phyloP scores from a whole-genome alignment of 2,797 vertebrate genomes.

The Coluber constrictor region DNA sequence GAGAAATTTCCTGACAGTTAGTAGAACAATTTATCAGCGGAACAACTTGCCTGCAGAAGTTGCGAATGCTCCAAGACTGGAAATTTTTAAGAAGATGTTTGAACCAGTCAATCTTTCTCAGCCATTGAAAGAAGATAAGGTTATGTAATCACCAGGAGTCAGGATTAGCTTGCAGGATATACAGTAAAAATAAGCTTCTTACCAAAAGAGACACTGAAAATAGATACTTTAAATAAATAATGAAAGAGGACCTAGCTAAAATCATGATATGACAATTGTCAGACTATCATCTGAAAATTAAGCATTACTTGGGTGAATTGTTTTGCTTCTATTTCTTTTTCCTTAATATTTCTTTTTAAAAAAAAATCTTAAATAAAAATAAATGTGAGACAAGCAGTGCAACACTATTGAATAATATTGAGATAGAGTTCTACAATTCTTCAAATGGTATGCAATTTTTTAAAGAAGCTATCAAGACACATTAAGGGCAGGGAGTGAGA shows the following conservation, averaged over 20 bases:
- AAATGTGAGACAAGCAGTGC: neutral
- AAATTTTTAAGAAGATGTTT: neutral
- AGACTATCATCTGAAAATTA: neutral
- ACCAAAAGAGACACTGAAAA: neutral
- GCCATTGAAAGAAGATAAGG: neutral
- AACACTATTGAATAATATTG: neutral
- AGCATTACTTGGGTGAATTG: neutral
- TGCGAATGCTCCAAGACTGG: no score
- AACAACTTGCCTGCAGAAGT: no score
- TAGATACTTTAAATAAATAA: neutral
- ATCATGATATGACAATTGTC: neutral
- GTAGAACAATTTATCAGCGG: no score
- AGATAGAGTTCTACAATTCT: neutral
- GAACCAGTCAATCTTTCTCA: neutral
- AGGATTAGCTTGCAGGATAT: neutral
- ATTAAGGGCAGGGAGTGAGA: neutral
- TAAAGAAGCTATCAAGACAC: neutral
- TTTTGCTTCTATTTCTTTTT: neutral
- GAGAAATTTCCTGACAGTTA: no score
- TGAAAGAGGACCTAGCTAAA: neutral
- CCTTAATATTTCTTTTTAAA: neutral
- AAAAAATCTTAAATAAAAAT: neutral
- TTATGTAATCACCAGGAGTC: neutral
- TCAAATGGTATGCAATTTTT: neutral
- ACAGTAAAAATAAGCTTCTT: constrained; percentile 2